phyloP scores from a whole-genome alignment of 2,113 vertebrate genomes.

The Thalassarche chlororhynchos region DNA sequence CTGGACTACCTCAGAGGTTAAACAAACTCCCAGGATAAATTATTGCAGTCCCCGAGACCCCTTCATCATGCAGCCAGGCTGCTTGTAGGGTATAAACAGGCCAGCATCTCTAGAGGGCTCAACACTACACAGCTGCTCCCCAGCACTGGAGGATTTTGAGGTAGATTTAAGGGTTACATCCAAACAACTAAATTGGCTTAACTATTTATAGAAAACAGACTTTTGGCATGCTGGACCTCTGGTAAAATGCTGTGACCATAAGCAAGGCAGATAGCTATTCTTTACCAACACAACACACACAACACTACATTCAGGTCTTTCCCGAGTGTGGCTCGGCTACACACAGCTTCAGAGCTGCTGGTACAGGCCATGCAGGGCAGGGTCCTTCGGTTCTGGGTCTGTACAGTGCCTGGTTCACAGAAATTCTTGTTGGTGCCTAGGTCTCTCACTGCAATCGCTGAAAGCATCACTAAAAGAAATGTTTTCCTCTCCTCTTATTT shows the following conservation, averaged over 20 bases:
- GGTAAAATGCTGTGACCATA: background rate
- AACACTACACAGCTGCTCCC: background rate
- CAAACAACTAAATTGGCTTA: constrained; percentile 38
- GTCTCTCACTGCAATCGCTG: background rate
- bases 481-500: background rate
- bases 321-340: background rate
- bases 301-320: background rate
- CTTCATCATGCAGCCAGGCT: background rate
- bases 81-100: background rate
- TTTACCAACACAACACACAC: background rate
- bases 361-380: background rate
- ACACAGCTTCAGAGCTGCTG: background rate
- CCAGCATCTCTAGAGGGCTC: background rate
- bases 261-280: background rate
- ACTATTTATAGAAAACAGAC: constrained; percentile 1
- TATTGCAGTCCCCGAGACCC: background rate
- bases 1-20: background rate
- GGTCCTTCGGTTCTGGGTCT: background rate
- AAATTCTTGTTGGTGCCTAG: background rate
- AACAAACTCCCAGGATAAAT: background rate
- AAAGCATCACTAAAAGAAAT: background rate
- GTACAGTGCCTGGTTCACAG: background rate
- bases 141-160: background rate
- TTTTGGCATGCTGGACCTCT: background rate
- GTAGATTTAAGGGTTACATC: constrained; percentile 2